Evolutionary conservation across 2,797 vertebrate genomes (phyloP).

Genomic region (Neosilurus mollespiculum): DNA sequence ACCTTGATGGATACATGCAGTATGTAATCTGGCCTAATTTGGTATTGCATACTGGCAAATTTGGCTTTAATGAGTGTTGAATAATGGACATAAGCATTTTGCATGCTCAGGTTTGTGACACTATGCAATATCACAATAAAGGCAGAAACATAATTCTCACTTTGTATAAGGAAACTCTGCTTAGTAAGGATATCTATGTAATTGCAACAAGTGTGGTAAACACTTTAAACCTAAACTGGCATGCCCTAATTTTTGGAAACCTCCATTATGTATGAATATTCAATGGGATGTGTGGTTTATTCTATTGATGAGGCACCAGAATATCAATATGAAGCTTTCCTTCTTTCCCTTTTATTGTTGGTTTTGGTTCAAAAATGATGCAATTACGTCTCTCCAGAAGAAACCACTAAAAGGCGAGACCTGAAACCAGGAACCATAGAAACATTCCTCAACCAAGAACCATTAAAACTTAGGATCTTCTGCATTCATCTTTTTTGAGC

Average conservation of each 20-base stretch:
- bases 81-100: neutral
- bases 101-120: neutral
- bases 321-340: neutral
- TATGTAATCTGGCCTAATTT: neutral
- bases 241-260: neutral
- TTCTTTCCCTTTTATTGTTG: neutral
- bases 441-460: conserved; percentile 30
- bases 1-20: neutral
- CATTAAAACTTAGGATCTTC: conserved; percentile 33
- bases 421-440: neutral
- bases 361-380: neutral
- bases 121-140: neutral
- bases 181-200: too few species aligned
- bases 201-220: neutral
- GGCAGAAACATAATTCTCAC: neutral
- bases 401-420: neutral
- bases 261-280: neutral
- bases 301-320: neutral
- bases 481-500: conserved; percentile 32
- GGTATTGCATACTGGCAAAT: neutral
- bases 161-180: neutral
- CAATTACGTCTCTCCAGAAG: neutral
- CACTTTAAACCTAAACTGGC: neutral
- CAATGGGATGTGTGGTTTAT: neutral
- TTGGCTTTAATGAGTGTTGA: neutral